These are phyloP conservation scores for Cybosia mesomella DNA, from an alignment of 2,888 invertebrate genomes.

Conservation along the genomic window DNA sequence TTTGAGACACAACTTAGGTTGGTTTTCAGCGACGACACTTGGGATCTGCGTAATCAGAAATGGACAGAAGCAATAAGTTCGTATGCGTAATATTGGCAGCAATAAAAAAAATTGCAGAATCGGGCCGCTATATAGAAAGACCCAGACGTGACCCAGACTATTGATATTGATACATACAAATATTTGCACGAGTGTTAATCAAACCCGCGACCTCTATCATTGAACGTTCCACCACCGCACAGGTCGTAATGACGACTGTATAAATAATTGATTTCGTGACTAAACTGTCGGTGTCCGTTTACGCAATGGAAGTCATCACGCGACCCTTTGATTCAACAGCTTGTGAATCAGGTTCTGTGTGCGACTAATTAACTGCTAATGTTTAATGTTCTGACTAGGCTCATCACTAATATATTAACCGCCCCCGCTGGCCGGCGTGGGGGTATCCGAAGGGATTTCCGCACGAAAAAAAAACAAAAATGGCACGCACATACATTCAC, in stretches of 20 bases:
- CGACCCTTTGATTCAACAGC: background rate
- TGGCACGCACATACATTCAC: too few species aligned
- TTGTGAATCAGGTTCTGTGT: background rate
- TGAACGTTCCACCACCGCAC: background rate
- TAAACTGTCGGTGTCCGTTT: background rate
- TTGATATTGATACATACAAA: background rate
- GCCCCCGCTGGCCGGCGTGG: too few species aligned
- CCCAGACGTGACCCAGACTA: background rate
- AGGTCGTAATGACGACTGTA: background rate
- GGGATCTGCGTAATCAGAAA: background rate
- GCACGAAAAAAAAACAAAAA: too few species aligned
- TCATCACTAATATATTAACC: background rate
- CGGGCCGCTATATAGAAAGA: too few species aligned
- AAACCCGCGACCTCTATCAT: background rate
- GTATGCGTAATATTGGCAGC: background rate
- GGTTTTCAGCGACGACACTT: background rate
- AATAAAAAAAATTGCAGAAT: background rate
- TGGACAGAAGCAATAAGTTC: background rate
- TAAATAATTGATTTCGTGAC: background rate
- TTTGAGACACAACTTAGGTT: background rate
- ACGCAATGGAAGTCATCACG: background rate
- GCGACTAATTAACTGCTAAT: background rate
- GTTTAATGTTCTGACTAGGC: conserved; percentile 4
- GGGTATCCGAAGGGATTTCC: too few species aligned
- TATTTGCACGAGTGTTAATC: background rate